A percentile compares a stretch with the other conserved stretches of the same genome.
These are phyloP conservation scores for Phthorimaea operculella DNA, from an alignment of 1,140 invertebrate species.

Conservation along the genomic window DNA sequence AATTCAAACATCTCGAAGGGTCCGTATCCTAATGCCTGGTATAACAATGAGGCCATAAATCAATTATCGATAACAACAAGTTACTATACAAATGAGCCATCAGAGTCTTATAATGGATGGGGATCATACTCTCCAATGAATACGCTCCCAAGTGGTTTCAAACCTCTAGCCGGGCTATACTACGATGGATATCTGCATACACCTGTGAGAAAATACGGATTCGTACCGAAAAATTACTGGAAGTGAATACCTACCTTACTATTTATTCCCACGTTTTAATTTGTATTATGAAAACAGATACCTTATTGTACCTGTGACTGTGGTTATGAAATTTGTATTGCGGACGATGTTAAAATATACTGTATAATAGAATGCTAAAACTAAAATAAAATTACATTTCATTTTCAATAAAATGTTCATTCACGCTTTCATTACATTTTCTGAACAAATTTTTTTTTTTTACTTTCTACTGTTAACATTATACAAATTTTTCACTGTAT, in stretches of 20 bases:
- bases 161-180: conserved; percentile 54
- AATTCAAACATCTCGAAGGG: neutral
- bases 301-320: too few relatives aligned
- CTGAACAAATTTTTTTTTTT: too few relatives aligned
- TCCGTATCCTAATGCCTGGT: conserved; percentile 23
- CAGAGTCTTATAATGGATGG: conserved; percentile 39
- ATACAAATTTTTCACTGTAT: too few relatives aligned
- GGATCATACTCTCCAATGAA: conserved; percentile 29
- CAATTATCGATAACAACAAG: conserved; percentile 41
- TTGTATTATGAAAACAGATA: too few relatives aligned
- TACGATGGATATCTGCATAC: conserved; percentile 54
- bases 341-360: too few relatives aligned
- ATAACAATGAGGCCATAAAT: conserved; percentile 32
- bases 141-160: conserved; percentile 32
- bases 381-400: too few relatives aligned
- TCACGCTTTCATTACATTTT: too few relatives aligned
- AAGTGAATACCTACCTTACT: neutral
- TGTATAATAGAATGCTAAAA: too few relatives aligned
- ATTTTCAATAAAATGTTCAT: too few relatives aligned
- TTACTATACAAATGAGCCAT: conserved; percentile 37
- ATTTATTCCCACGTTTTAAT: too few relatives aligned
- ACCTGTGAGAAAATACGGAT: conserved; percentile 20
- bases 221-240: neutral
- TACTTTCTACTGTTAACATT: too few relatives aligned
- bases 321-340: too few relatives aligned